Evolutionary conservation across 2,797 vertebrate genomes (phyloP).

Genomic region (Valencia hispanica): DNA sequence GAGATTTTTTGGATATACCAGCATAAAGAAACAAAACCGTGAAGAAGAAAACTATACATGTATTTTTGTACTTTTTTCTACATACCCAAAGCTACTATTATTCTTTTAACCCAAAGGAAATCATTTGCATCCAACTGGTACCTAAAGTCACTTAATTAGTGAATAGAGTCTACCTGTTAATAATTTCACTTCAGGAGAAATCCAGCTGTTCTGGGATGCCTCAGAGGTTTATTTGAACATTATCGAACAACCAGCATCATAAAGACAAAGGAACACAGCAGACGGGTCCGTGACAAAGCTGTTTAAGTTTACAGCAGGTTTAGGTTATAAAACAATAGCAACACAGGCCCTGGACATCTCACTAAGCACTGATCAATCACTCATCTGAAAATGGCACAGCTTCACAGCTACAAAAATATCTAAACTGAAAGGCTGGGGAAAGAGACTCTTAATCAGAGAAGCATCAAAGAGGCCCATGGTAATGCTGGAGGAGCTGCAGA

Average conservation of each 20-base stretch:
- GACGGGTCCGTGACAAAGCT: neutral
- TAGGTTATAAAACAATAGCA: neutral
- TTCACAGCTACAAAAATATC: neutral
- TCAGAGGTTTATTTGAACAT: neutral
- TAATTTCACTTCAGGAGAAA: neutral
- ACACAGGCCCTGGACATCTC: neutral
- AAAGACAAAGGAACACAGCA: neutral
- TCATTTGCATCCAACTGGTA: neutral
- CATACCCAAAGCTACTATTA: neutral
- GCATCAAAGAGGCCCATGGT: neutral
- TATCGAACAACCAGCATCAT: neutral
- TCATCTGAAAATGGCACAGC: neutral
- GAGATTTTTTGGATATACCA: too few relatives aligned
- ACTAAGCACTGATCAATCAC: neutral
- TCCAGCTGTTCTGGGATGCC: neutral
- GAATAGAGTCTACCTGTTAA: neutral
- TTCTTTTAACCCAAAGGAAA: neutral
- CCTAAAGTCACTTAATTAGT: neutral
- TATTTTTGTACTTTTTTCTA: too few relatives aligned
- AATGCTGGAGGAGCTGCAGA: neutral
- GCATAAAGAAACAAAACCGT: neutral
- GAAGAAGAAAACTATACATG: neutral
- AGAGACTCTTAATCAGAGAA: neutral
- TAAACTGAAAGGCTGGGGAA: neutral
- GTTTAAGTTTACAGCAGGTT: neutral